A percentile compares a stretch with the other conserved stretches of the same genome.
Evolutionary conservation across 2,113 vertebrate genomes (phyloP).

Genomic region (Amazona guildingii): DNA sequence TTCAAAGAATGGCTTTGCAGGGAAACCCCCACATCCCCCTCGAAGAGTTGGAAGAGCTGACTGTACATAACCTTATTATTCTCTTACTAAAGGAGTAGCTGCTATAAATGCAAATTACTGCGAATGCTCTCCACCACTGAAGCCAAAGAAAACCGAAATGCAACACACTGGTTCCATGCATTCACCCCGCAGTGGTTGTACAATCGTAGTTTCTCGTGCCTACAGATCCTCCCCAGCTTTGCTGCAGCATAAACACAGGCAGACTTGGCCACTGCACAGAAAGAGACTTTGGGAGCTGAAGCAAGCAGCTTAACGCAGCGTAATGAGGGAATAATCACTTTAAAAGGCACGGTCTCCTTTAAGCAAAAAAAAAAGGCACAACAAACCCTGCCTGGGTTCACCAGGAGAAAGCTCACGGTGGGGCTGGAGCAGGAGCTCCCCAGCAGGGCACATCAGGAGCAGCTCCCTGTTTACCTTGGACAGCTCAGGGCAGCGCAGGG

Average conservation of each 20-base stretch:
- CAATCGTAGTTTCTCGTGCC: background rate
- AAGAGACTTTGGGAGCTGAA: background rate
- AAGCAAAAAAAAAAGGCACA: background rate
- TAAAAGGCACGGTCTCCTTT: background rate
- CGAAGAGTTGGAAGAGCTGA: background rate
- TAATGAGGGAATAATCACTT: background rate
- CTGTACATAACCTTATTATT: background rate
- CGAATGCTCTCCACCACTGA: background rate
- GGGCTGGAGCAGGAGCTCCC: background rate
- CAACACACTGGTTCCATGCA: background rate
- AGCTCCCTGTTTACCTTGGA: constrained; percentile 10
- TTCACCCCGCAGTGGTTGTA: background rate
- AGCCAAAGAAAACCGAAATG: background rate
- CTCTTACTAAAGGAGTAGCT: background rate
- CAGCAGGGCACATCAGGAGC: background rate
- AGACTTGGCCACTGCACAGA: background rate
- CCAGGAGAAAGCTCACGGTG: background rate
- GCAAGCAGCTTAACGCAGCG: background rate
- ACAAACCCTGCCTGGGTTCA: background rate
- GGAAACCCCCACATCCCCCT: background rate
- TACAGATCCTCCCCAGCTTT: background rate
- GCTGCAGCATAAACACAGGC: background rate
- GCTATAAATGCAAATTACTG: background rate
- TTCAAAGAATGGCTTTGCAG: background rate
- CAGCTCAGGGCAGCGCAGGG: background rate